A percentile compares a stretch with the other conserved stretches of the same genome.
phyloP scores from a whole-genome alignment of 35 echinoderm and acorn worm species.

The Anneissia japonica region DNA sequence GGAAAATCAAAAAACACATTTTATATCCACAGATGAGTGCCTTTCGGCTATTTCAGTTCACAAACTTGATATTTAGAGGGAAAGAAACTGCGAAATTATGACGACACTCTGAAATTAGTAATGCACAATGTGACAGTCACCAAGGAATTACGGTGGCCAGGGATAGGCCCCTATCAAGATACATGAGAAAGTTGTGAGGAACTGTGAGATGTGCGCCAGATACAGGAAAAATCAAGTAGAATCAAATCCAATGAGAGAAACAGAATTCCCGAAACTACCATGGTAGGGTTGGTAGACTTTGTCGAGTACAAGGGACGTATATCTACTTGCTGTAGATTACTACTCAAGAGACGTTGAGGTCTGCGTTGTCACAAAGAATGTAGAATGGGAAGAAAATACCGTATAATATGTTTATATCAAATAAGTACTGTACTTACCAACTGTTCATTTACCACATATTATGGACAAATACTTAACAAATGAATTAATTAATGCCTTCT shows the following conservation, averaged over 20 bases:
- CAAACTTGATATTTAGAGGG: no score
- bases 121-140: no score
- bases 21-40: no score
- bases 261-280: background rate
- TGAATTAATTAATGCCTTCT: no score
- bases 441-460: no score
- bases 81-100: no score
- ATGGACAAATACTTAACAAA: no score
- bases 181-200: background rate
- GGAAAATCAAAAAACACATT: no score
- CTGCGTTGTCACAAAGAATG: background rate
- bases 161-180: background rate
- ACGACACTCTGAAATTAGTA: no score
- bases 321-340: background rate
- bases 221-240: background rate
- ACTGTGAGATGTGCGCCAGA: background rate
- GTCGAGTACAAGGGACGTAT: background rate
- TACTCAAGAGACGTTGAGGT: background rate
- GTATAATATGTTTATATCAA: no score
- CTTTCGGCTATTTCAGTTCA: no score
- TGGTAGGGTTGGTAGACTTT: background rate
- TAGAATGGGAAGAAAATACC: background rate
- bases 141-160: constrained; percentile 2
- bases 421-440: no score
- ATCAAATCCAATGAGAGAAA: background rate